Base-by-base conservation (phyloP, 1,140 invertebrate genomes). In the Lucilia cuprina region DNA sequence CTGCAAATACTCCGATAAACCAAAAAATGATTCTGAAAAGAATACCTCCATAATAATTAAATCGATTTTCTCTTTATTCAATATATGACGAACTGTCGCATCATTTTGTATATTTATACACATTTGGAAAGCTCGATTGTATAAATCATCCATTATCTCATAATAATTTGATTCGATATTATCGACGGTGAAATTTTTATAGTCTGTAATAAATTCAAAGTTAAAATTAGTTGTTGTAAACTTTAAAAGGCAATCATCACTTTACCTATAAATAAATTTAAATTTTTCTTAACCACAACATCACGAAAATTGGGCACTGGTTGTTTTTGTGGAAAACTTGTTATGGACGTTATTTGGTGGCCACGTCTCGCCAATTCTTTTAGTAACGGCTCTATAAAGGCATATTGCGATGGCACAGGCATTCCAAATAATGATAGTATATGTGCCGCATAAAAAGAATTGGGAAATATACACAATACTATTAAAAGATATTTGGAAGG, bases 281-380 rank as follows among this genome's bases (percentile, higher is more conserved):
- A 86, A 0, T 88, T 87, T 80, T 89, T 85, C 0, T 80, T 12
- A 0, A 89, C 60, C 0, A 83, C 30, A 82, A 91, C 85, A 21
- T 91, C 89, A 10, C 85, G 85, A 80, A 89, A 90, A 82, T 91
- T 91, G 19, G 85, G 75, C 0, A 89, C 30, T 5, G 86, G 84
- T 34, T 88, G 84, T 83, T 93, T 89, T 82, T 91, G 88, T 75
- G 93, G 93, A 87, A 95, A 96, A 84, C 94, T 93, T 82, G 93
- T 95, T 3, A 96, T 87, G 1, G 95, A 93, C 7, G 95, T 95
- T 3, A 96, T 86, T 9, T 95, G 91, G 86, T 96, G 95, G 34
- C 94, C 95, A 34, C 93, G 92, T 30, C 88, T 91, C 0, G 93
- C 93, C 19, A 96, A 87, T 83, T 93, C 93, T 77, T 93, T 93